Conservation (phyloP, 2,888 invertebrate genomes). For the Flexamia atlantica region DNA sequence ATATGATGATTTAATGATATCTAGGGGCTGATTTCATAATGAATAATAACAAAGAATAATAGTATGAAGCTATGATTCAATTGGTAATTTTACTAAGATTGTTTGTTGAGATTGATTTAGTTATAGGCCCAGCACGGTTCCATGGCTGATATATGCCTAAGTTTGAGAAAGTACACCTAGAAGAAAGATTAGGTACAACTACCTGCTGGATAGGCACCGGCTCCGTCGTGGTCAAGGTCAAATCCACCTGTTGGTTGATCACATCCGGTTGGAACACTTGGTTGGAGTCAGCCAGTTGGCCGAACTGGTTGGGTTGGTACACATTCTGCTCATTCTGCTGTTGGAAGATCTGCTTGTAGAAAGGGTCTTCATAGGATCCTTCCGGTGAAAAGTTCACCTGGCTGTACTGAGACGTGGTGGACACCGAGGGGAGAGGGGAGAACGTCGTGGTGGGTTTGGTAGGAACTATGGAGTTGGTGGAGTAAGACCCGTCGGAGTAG, state of each 20-base stretch:
- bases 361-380: constrained; percentile 18
- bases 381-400: constrained; percentile 35
- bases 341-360: constrained; percentile 52
- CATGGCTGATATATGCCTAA: too few relatives aligned
- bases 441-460: constrained; percentile 33
- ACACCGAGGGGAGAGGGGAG: constrained; percentile 66
- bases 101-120: too few relatives aligned
- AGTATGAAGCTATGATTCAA: too few relatives aligned
- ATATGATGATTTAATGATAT: too few relatives aligned
- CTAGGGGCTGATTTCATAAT: too few relatives aligned
- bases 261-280: constrained; percentile 56
- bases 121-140: too few relatives aligned
- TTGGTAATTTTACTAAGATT: too few relatives aligned
- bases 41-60: too few relatives aligned
- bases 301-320: constrained; percentile 48
- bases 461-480: constrained; percentile 62
- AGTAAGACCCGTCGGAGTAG: constrained; percentile 54
- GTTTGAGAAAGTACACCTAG: too few relatives aligned
- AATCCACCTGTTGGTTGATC: constrained; percentile 32
- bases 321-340: constrained; percentile 27
- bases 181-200: constrained; percentile 58
- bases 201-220: constrained; percentile 67
- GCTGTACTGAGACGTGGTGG: constrained; percentile 38
- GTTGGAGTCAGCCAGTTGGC: constrained; percentile 51
- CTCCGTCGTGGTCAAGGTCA: constrained; percentile 46